Conservation (phyloP, 2,888 invertebrate genomes). For the Zaprionus bogoriensis region DNA sequence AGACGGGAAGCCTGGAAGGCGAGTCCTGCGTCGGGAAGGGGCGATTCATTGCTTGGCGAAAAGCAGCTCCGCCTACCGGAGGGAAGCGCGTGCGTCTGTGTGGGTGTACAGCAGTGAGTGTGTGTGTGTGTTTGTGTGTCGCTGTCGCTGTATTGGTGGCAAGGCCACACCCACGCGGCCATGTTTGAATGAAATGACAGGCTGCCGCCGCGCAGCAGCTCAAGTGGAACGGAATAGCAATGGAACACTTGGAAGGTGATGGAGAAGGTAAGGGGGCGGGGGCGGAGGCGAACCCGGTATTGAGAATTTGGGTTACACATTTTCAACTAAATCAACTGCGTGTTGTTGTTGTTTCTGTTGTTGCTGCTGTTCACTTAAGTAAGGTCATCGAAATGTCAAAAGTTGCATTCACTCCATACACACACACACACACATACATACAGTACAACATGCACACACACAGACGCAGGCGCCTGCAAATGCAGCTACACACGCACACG, state of each 20-base stretch:
- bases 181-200: conserved; percentile 78
- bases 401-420: conserved; percentile 68
- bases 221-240: conserved; percentile 41
- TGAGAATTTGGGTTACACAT: conserved; percentile 75
- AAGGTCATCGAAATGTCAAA: conserved; percentile 83
- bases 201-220: conserved; percentile 39
- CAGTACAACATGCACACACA: conserved; percentile 12
- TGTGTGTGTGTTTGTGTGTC: not conserved
- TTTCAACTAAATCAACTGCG: conserved; percentile 32
- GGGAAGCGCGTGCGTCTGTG: conserved; percentile 10
- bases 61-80: conserved; percentile 68
- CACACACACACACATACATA: conserved; percentile 11
- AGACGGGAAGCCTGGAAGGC: conserved; percentile 54
- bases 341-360: conserved; percentile 29
- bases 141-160: conserved; percentile 30
- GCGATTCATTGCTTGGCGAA: conserved; percentile 57
- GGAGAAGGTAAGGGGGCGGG: no score
- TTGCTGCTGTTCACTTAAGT: conserved; percentile 63
- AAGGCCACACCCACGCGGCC: conserved; percentile 83
- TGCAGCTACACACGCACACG: conserved; percentile 3
- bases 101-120: conserved; percentile 14
- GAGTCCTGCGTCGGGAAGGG: conserved; percentile 42
- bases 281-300: conserved; percentile 48
- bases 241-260: conserved; percentile 48
- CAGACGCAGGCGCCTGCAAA: not conserved